These are phyloP conservation scores for Ianthella basta DNA, from an alignment of 37 sponge, comb jelly and placozoan genomes.

Conservation along the genomic window DNA sequence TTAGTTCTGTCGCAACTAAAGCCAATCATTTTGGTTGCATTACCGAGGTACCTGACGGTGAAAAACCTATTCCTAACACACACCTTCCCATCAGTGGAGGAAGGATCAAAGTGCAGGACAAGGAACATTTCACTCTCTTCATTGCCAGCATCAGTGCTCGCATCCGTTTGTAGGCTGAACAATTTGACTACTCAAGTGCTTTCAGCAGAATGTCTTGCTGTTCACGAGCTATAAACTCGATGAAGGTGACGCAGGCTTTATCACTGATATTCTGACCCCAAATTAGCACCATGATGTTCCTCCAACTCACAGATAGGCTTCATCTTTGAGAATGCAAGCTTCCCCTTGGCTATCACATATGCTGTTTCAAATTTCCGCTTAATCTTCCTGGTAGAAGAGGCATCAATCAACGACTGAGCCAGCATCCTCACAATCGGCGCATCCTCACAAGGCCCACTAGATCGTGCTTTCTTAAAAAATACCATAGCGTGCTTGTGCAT, in stretches of 20 bases:
- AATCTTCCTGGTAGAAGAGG: constrained; percentile 6
- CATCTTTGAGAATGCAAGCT: constrained; percentile 44
- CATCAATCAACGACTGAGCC: constrained; percentile 14
- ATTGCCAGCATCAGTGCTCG: constrained; percentile 49
- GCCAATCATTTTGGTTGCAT: constrained; percentile 53
- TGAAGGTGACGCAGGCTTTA: constrained; percentile 37
- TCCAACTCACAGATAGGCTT: constrained; percentile 49
- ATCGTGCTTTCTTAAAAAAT: constrained; percentile 18
- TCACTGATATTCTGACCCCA: constrained; percentile 42
- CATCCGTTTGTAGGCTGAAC: constrained; percentile 47
- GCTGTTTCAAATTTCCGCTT: constrained; percentile 51
- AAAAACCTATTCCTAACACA: constrained; percentile 26
- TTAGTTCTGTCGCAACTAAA: constrained; percentile 67
- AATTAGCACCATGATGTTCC: constrained; percentile 53
- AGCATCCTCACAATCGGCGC: constrained; percentile 11
- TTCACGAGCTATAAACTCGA: constrained; percentile 45
- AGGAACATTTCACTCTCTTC: constrained; percentile 41
- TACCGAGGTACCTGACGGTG: constrained; percentile 17
- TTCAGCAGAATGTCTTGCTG: not conserved
- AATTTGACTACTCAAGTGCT: not conserved
- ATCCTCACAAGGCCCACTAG: not conserved
- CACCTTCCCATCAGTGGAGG: constrained; percentile 24
- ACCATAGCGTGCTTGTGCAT: constrained; percentile 42
- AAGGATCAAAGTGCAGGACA: constrained; percentile 29
- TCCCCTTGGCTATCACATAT: constrained; percentile 47